phyloP scores from a whole-genome alignment of 2,888 invertebrate species.

The Spilosoma lubricipeda region DNA sequence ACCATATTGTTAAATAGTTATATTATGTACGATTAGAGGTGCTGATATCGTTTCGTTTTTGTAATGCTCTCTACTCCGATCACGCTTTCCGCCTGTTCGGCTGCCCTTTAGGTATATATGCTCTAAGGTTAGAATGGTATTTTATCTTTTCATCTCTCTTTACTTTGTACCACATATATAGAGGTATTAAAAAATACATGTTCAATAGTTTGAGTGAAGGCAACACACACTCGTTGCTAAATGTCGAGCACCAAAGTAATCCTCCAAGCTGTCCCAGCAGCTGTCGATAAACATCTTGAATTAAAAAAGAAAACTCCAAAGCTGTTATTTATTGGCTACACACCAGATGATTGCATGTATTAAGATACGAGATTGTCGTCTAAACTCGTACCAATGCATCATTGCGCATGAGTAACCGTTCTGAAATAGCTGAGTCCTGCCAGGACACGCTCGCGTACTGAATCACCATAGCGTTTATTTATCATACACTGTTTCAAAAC shows the following conservation, averaged over 20 bases:
- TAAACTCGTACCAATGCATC: constrained; percentile 68
- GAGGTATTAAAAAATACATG: not conserved
- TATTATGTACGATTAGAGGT: no score
- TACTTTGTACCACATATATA: not conserved
- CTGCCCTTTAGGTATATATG: no score
- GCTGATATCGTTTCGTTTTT: no score
- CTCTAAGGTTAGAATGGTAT: no score
- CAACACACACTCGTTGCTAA: not conserved
- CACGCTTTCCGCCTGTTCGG: no score
- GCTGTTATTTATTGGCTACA: constrained; percentile 27
- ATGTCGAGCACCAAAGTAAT: constrained; percentile 8
- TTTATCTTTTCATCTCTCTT: not conserved
- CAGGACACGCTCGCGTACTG: constrained; percentile 67
- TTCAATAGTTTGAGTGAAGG: not conserved
- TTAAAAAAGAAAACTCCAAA: constrained; percentile 21
- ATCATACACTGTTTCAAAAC: constrained; percentile 43
- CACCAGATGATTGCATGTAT: constrained; percentile 30
- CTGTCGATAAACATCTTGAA: constrained; percentile 20
- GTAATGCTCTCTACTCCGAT: no score
- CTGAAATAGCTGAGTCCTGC: constrained; percentile 72
- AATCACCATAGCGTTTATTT: constrained; percentile 63
- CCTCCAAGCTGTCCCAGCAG: constrained; percentile 10
- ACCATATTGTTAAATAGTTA: no score
- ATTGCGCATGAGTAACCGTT: constrained; percentile 69
- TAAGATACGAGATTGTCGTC: constrained; percentile 55